These are phyloP conservation scores for Columba guinea DNA, from an alignment of 2,797 vertebrate species.

Conservation along the genomic window DNA sequence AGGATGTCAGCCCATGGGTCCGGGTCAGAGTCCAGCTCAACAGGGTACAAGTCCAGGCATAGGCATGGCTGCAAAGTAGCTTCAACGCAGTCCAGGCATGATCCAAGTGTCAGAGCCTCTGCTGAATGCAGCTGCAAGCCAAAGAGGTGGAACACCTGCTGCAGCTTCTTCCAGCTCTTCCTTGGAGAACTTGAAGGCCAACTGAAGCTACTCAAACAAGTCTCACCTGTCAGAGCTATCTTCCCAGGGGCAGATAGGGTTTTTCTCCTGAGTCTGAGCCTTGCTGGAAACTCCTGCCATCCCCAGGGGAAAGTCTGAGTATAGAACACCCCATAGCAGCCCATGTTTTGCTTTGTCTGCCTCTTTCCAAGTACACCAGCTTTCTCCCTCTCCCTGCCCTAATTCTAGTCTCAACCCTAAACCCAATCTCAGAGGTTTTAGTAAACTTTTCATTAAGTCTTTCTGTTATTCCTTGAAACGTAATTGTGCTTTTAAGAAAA, in stretches of 20 bases:
- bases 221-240: not conserved
- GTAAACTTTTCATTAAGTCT: not conserved
- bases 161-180: not conserved
- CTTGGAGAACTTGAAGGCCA: not conserved
- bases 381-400: not conserved
- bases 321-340: not conserved
- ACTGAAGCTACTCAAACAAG: not conserved
- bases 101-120: not conserved
- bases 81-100: not conserved
- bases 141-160: not conserved
- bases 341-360: not conserved
- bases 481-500: not conserved
- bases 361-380: not conserved
- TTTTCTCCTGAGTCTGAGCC: not conserved
- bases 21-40: not conserved
- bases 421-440: not conserved
- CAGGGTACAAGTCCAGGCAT: not conserved
- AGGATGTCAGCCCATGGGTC: not conserved
- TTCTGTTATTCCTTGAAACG: not conserved
- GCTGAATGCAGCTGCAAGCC: not conserved
- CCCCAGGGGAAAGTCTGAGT: not conserved
- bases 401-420: not conserved
- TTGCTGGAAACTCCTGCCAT: not conserved
- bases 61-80: not conserved
- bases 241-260: not conserved